phyloP scores from a whole-genome alignment of 2,888 invertebrate species.

The Corbicula japonica region DNA sequence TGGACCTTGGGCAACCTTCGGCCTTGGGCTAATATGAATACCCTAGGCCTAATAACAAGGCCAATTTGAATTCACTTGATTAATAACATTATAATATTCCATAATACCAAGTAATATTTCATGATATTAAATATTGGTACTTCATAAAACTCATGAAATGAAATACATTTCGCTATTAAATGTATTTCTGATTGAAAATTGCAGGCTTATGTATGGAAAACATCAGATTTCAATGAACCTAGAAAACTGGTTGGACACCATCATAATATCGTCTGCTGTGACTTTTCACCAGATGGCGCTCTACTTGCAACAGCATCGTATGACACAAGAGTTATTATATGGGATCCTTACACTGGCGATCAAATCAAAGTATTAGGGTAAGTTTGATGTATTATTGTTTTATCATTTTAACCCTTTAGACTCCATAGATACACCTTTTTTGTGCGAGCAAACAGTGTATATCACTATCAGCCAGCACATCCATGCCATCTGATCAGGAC shows the following conservation, averaged over 20 bases:
- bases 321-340: conserved; percentile 88
- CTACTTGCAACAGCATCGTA: conserved; percentile 88
- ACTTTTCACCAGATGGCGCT: conserved; percentile 88
- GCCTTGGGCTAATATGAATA: too few species aligned
- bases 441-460: too few species aligned
- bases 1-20: too few species aligned
- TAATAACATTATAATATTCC: too few species aligned
- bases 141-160: not conserved
- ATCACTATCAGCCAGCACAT: too few species aligned
- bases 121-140: too few species aligned
- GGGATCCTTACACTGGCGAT: conserved; percentile 87
- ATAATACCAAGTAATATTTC: too few species aligned
- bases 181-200: conserved; percentile 28
- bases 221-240: conserved; percentile 76
- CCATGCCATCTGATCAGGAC: too few species aligned
- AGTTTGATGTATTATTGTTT: conserved; percentile 56
- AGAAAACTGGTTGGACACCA: conserved; percentile 87
- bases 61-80: too few species aligned
- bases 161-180: not conserved
- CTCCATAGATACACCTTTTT: too few species aligned
- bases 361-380: conserved; percentile 80
- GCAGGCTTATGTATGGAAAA: conserved; percentile 87
- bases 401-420: too few species aligned
- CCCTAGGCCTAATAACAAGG: too few species aligned
- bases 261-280: conserved; percentile 87